These are phyloP conservation scores for Tachuris rubrigastra DNA, from an alignment of 2,113 vertebrate species.

Conservation along the genomic window DNA sequence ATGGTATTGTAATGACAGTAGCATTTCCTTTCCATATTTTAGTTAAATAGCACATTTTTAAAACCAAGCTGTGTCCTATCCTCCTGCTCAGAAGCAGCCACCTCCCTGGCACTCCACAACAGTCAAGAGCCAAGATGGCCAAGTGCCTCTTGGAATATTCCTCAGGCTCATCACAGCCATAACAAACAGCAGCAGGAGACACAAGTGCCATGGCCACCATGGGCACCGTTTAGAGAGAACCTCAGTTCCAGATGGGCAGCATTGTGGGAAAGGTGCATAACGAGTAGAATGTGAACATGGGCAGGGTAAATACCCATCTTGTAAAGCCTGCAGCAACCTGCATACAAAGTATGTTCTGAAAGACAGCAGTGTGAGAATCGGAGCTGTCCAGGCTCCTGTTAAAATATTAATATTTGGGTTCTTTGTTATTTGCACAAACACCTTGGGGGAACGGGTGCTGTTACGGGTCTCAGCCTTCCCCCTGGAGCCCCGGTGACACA, in stretches of 20 bases:
- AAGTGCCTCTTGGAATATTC: not conserved
- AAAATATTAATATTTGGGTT: not conserved
- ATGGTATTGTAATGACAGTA: not conserved
- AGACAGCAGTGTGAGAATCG: not conserved
- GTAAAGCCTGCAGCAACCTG: not conserved
- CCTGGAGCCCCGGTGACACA: not conserved
- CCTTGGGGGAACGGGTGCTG: not conserved
- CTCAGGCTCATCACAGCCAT: not conserved
- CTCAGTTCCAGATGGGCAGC: not conserved
- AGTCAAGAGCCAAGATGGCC: not conserved
- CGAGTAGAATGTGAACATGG: rapidly evolving
- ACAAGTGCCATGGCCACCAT: not conserved
- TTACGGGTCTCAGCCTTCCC: rapidly evolving
- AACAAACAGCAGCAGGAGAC: not conserved
- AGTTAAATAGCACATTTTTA: not conserved
- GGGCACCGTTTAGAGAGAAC: not conserved
- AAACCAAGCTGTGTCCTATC: not conserved
- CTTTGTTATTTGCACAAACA: rapidly evolving
- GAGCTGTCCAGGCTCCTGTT: not conserved
- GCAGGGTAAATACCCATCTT: not conserved
- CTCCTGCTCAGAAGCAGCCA: not conserved
- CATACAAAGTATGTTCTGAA: not conserved
- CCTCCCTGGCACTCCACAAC: not conserved
- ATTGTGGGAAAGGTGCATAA: not conserved
- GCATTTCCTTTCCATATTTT: not conserved